A percentile compares a stretch with the other conserved stretches of the same genome.
Evolutionary conservation across 2,888 invertebrate genomes (phyloP).

Genomic region (Monoplex corrugatus): DNA sequence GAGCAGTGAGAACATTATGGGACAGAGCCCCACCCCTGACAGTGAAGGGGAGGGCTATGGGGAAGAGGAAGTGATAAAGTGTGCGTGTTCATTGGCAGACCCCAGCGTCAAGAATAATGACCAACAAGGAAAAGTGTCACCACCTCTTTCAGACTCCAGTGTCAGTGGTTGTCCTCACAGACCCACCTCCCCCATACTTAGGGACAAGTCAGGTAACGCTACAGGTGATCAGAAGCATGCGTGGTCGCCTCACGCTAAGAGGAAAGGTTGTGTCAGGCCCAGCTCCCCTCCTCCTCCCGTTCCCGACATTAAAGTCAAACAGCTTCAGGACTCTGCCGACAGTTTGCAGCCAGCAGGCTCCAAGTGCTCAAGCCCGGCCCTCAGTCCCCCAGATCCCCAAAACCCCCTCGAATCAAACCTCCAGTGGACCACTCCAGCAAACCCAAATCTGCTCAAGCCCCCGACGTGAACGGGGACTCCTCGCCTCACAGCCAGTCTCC

Average conservation of each 20-base stretch:
- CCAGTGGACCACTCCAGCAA: conserved; percentile 47
- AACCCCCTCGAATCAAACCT: conserved; percentile 37
- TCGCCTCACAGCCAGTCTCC: not conserved
- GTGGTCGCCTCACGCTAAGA: not conserved
- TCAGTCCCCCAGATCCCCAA: conserved; percentile 1
- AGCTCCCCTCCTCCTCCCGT: not conserved
- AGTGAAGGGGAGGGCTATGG: not conserved
- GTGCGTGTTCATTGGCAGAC: not conserved
- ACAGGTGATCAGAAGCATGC: not conserved
- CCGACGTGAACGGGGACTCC: not conserved
- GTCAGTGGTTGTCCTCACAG: no score
- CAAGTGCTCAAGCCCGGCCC: not conserved
- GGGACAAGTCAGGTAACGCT: no score
- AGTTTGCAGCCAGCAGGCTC: not conserved
- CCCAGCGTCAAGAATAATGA: not conserved
- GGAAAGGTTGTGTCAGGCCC: not conserved
- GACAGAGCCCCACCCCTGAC: not conserved
- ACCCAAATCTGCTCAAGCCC: conserved; percentile 31
- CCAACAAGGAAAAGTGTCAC: not conserved
- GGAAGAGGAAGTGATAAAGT: conserved; percentile 11
- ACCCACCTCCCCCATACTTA: no score
- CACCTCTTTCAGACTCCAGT: not conserved
- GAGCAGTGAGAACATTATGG: not conserved
- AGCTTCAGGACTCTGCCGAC: not conserved
- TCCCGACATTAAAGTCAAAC: not conserved